These are phyloP conservation scores for Gavia stellata DNA, from an alignment of 2,113 vertebrate genomes.

Conservation along the genomic window DNA sequence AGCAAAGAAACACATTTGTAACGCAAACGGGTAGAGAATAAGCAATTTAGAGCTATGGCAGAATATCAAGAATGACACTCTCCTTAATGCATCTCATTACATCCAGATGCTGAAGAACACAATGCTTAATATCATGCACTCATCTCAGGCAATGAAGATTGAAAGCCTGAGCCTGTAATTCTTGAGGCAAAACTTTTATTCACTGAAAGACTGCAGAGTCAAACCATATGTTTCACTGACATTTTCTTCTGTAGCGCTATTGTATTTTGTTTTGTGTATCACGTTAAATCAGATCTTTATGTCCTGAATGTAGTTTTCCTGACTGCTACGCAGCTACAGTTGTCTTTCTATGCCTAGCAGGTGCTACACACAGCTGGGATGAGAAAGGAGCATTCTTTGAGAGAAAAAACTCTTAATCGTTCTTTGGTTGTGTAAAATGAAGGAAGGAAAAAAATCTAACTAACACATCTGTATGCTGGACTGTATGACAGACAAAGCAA, in stretches of 20 bases:
- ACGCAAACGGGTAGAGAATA: slow-evolving; percentile 35
- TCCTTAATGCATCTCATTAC: slow-evolving; percentile 52
- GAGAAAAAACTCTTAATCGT: not conserved
- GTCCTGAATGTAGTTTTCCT: not conserved
- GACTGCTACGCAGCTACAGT: not conserved
- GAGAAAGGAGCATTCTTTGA: not conserved
- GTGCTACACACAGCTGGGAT: not conserved
- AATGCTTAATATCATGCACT: slow-evolving; percentile 37
- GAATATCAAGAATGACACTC: slow-evolving; percentile 38
- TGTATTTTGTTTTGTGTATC: not conserved
- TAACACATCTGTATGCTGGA: slow-evolving; percentile 15
- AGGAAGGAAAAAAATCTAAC: not conserved
- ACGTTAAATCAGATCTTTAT: not conserved
- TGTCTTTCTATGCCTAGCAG: not conserved
- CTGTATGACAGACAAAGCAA: slow-evolving; percentile 49
- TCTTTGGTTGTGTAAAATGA: slow-evolving; percentile 31
- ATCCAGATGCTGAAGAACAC: slow-evolving; percentile 38
- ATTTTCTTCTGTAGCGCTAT: not conserved
- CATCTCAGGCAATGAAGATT: slow-evolving; percentile 20
- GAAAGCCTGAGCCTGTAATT: slow-evolving; percentile 29
- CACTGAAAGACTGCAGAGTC: not conserved
- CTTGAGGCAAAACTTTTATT: slow-evolving; percentile 25
- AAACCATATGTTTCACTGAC: slow-evolving; percentile 10
- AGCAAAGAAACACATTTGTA: slow-evolving; percentile 52
- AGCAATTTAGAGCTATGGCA: slow-evolving; percentile 46